Percentiles rank a stretch among this genome's conserved stretches.
Evolutionary conservation across 2,888 invertebrate species (phyloP).

Genomic region (Chaetogeoica ovagalla): DNA sequence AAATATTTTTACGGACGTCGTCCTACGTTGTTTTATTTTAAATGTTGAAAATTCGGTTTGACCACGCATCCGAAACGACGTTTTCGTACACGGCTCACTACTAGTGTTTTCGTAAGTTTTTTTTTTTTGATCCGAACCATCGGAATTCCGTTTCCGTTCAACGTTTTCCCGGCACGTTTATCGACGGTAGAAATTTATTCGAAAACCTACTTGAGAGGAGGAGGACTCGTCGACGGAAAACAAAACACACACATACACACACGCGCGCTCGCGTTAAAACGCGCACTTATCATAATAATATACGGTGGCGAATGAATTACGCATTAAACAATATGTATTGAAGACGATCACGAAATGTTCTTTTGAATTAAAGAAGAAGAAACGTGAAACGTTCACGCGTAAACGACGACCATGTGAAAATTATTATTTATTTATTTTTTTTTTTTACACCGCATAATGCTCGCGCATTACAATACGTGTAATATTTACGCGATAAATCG

Average conservation of each 20-base stretch:
- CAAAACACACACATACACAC: neutral
- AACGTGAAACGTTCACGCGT: slow-evolving; percentile 17
- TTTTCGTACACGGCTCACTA: too few species aligned
- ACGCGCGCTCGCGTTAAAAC: neutral
- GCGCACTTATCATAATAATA: neutral
- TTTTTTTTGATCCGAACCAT: too few species aligned
- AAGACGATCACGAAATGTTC: slow-evolving; percentile 35
- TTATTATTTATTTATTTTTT: neutral
- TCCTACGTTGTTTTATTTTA: too few species aligned
- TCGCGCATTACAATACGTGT: too few species aligned
- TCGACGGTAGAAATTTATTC: too few species aligned
- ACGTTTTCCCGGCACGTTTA: too few species aligned
- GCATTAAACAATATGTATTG: slow-evolving; percentile 16
- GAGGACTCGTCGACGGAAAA: neutral
- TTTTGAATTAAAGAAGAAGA: neutral
- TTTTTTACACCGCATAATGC: neutral
- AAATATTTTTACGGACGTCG: too few species aligned
- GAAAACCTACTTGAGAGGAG: too few species aligned
- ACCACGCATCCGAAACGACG: too few species aligned
- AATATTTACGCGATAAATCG: slow-evolving; percentile 14
- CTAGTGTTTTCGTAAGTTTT: too few species aligned
- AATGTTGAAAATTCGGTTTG: too few species aligned
- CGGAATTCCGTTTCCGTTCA: too few species aligned
- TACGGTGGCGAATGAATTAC: slow-evolving; percentile 10
- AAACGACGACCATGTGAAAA: slow-evolving; percentile 23